Evolutionary conservation across 1,140 invertebrate species (phyloP), one percentile per base, ranked within the genome.

Genomic region (Drosophila watanabei): DNA sequence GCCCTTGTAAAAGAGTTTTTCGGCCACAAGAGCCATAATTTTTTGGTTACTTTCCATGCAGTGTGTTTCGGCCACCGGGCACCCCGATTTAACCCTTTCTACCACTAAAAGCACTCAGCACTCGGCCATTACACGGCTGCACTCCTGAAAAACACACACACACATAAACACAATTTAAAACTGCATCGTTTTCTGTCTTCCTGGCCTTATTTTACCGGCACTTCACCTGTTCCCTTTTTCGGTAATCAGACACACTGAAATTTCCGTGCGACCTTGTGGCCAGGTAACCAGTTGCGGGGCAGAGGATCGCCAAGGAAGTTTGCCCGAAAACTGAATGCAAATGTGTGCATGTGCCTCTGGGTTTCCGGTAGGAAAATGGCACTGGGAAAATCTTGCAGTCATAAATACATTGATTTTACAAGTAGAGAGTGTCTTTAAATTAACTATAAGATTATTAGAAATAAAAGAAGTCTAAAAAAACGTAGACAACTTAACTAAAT

Each of bases 21-120:
- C 54, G 77, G 80, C 84, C 84, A 89, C 77, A 88, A 75, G 80
- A 84, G 81, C 85, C 81, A 79, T 89, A 80, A 88, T 88, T 89
- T 88, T 75, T 89, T 83, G 84, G 84, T 89, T 89, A 89, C 81
- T 87, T 82, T 87, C 84, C 82, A 81, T 73, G 52, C 20, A 39
- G 33, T 43, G 64, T 54, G 43, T 33, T 46, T 11, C 32, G 11
- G 10, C 37, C 24, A 24, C 24, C 24, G 5, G 33, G 18, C 16
- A 2, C 20, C n/a, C 30, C 37, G 24, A 33, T 39, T 24, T 14
- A 28, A 33, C n/a, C 56, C 30, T 48, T 28, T 54, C 75, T 57
- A 33, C 72, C 59, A 59, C 56, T 63, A 79, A 79, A 79, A 71
- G 65, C 76, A 79, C 75, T 79, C 75, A 79, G 59, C 41, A 39